Evolutionary conservation across 2,888 invertebrate species (phyloP).

Genomic region (Crocallis elinguaria): DNA sequence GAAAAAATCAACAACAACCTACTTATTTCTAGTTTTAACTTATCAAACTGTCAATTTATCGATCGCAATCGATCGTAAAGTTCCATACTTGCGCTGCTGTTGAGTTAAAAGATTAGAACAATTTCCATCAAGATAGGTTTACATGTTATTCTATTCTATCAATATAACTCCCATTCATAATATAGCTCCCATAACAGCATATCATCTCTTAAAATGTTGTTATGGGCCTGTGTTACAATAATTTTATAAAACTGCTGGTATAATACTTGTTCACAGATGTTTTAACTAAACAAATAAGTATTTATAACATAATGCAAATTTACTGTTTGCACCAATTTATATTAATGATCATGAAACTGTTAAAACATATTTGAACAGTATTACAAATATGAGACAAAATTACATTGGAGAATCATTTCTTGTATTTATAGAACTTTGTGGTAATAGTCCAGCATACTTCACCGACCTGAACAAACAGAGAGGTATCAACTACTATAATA

Average conservation of each 20-base stretch:
- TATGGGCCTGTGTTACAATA: constrained; percentile 1
- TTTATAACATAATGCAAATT: not conserved
- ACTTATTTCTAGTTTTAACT: too few species aligned
- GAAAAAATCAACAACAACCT: too few species aligned
- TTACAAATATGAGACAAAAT: constrained; percentile 64
- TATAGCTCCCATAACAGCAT: too few species aligned
- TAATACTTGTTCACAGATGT: constrained; percentile 56
- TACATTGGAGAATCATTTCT: constrained; percentile 85
- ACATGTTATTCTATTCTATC: too few species aligned
- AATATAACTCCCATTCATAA: not conserved
- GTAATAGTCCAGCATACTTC: constrained; percentile 86
- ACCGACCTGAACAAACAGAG: constrained; percentile 84
- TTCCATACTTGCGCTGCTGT: too few species aligned
- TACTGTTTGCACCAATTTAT: not conserved
- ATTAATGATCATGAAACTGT: not conserved
- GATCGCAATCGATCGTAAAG: too few species aligned
- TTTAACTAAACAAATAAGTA: constrained; percentile 12
- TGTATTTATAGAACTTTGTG: constrained; percentile 87
- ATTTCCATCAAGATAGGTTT: too few species aligned
- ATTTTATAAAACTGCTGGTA: constrained; percentile 11
- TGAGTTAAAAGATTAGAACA: too few species aligned
- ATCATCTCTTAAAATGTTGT: not conserved
- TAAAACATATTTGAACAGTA: constrained; percentile 21
- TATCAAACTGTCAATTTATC: too few species aligned
- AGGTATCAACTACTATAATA: constrained; percentile 83